Conservation (phyloP, 2,113 vertebrate species). For the Crocuta crocuta region DNA sequence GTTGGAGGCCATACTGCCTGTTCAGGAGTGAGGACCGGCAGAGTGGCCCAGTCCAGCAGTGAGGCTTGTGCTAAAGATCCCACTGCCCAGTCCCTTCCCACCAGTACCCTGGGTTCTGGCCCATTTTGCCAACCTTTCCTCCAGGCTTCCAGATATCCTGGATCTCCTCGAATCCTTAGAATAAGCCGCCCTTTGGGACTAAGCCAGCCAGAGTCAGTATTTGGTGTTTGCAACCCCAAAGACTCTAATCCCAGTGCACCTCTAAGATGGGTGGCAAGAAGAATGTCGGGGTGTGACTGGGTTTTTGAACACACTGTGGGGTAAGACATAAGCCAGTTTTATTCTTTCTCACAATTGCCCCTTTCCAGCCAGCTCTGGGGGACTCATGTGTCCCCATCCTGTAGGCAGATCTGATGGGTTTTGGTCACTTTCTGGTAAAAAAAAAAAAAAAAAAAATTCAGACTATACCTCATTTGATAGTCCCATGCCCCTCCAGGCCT, state of each 20-base stretch:
- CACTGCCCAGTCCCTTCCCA: not conserved
- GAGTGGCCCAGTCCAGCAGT: not conserved
- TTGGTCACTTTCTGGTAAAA: not conserved
- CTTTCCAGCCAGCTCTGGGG: not conserved
- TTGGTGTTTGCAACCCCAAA: not conserved
- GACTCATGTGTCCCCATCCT: not conserved
- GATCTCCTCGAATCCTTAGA: not conserved
- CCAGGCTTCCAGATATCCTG: not conserved
- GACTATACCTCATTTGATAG: not conserved
- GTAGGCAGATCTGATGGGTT: not conserved
- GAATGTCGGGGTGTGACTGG: not conserved
- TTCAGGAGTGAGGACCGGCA: too few species aligned
- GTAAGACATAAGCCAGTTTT: not conserved
- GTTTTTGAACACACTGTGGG: too few species aligned
- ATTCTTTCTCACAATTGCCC: not conserved
- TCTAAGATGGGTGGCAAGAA: not conserved
- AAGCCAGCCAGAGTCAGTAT: not conserved
- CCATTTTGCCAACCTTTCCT: not conserved
- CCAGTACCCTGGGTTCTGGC: not conserved
- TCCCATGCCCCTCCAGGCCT: not conserved
- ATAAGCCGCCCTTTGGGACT: not conserved
- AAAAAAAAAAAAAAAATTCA: not conserved
- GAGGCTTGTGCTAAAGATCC: not conserved
- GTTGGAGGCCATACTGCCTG: not conserved
- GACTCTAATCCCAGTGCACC: not conserved